These are phyloP conservation scores for Ploceus nigricollis DNA, from an alignment of 2,113 vertebrate species.

Conservation along the genomic window DNA sequence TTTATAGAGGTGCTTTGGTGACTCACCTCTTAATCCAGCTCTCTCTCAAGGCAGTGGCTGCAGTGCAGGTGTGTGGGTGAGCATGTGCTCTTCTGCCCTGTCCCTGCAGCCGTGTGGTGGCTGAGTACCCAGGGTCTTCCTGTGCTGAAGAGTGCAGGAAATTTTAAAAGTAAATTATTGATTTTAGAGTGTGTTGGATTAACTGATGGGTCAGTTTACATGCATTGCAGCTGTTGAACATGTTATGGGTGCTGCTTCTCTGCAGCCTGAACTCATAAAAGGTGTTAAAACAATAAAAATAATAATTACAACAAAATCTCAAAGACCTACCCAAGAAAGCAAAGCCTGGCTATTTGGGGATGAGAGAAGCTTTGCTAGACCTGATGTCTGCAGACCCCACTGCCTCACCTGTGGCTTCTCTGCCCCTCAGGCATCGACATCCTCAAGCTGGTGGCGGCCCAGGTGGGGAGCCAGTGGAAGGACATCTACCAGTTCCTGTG, in stretches of 20 bases:
- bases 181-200: not conserved
- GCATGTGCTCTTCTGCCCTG: accelerated
- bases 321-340: not conserved
- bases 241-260: not conserved
- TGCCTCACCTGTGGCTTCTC: not conserved
- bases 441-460: slow-evolving; percentile 90
- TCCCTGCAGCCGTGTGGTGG: accelerated
- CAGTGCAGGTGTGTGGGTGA: accelerated
- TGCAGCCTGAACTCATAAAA: not conserved
- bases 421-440: slow-evolving; percentile 87
- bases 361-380: not conserved
- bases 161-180: not conserved
- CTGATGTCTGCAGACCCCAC: accelerated
- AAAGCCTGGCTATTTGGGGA: accelerated
- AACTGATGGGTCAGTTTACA: not conserved
- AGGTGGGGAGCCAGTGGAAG: slow-evolving; percentile 93
- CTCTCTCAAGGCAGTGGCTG: not conserved
- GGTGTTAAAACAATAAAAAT: not conserved
- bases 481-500: slow-evolving; percentile 92
- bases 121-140: not conserved
- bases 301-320: not conserved
- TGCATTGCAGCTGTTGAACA: not conserved
- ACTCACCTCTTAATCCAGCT: not conserved
- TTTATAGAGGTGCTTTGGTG: not conserved
- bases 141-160: not conserved